Base-by-base conservation (phyloP, 2,888 invertebrate species). In the Unio delphinus region DNA sequence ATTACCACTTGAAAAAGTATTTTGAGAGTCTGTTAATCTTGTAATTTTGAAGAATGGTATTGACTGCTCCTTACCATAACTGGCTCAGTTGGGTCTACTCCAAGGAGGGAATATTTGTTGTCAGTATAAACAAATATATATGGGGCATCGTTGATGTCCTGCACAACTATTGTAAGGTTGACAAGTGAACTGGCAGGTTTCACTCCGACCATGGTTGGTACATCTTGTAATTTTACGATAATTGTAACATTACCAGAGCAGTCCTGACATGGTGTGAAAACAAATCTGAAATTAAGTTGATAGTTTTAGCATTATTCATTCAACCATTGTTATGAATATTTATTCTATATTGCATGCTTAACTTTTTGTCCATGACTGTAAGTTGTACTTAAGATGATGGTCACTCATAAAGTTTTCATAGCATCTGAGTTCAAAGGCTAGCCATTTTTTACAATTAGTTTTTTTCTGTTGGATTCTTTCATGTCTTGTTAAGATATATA, bases 241-340 rank as follows among this genome's bases (percentile, higher is more conserved):
- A 77, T 55, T n/a, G 68, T 65, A 28, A 69, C 68, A 15, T 67
- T 45, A 30, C 81, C 81, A 57, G 55, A 67, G 63, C 79, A 80
- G 62, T 81, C 73, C 5, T 64, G 45, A 62, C 79, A 78, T 23
- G 79, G 80, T n/a, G 73, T 73, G 62, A 70, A 75, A 7, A 67
- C 45, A 56, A 81, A 57, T 15, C 80, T 80, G 69, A 7, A 60
- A 63, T 23, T 26, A 23, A 45, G 54, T 11, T 61, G 45, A 54
- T 18, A 60, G 30, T 45, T 20, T 11, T 34, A 23, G 34, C 34
- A 20, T n/a, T 55, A 15, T 20, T 20, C 3, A 30, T 30, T 30
- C 30, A 30, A 30, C 30, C 30, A 30, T 30, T 23, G 23, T 23
- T 23, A 23, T 23, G 23, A 23, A 23, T 23, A 23, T 23, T 23